Evolutionary conservation across 92 coral and sea anemone genomes (phyloP).

Genomic region (Palythoa grandis): DNA sequence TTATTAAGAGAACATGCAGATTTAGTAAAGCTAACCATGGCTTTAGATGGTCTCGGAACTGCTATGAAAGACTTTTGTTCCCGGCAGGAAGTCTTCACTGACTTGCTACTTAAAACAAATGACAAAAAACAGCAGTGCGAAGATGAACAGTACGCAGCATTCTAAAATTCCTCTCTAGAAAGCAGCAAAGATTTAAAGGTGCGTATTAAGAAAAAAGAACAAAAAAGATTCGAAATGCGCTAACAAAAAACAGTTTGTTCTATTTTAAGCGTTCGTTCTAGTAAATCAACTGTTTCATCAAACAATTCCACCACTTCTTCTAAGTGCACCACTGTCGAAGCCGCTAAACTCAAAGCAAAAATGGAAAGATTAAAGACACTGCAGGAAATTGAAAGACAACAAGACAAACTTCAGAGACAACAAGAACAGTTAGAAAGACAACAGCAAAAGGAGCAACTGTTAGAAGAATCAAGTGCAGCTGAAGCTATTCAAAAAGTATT

Average conservation of each 20-base stretch:
- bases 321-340: too few relatives aligned
- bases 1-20: neutral
- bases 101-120: neutral
- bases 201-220: neutral
- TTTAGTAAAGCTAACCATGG: neutral
- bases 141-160: neutral
- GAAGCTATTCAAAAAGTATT: too few relatives aligned
- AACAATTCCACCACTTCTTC: neutral
- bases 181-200: neutral
- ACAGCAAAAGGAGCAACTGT: too few relatives aligned
- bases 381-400: too few relatives aligned
- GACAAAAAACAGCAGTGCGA: neutral
- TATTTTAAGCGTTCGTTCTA: neutral
- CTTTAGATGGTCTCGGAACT: neutral
- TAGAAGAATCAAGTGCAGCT: too few relatives aligned
- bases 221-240: conserved; percentile 2
- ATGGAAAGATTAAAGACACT: too few relatives aligned
- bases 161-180: neutral
- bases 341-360: too few relatives aligned
- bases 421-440: too few relatives aligned
- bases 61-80: neutral
- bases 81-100: neutral
- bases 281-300: conserved; percentile 1
- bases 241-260: neutral
- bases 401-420: too few relatives aligned